Percentiles rank a stretch among this genome's conserved stretches.
Evolutionary conservation across 2,113 vertebrate species (phyloP).

Genomic region (Alligator mississippiensis): DNA sequence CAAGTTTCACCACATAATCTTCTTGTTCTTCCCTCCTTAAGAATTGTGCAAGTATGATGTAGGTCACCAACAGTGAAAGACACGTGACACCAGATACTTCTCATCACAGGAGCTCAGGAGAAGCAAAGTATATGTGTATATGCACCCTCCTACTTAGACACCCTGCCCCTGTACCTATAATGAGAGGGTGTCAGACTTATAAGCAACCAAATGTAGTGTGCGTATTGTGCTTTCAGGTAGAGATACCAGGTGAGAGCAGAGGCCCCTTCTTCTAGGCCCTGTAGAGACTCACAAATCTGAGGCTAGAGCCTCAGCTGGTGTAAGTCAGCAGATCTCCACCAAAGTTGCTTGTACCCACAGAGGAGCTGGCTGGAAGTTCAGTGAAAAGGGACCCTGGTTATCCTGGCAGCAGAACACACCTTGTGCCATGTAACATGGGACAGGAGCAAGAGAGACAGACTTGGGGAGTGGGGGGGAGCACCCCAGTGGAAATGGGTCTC

Average conservation of each 20-base stretch:
- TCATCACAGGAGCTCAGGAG: not conserved
- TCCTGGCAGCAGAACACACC: not conserved
- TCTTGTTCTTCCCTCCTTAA: not conserved
- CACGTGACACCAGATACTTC: not conserved
- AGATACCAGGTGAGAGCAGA: not conserved
- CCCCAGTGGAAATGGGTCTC: not conserved
- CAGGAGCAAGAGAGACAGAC: not conserved
- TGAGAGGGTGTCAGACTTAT: not conserved
- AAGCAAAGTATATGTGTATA: not conserved
- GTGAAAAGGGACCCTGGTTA: not conserved
- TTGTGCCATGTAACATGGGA: not conserved
- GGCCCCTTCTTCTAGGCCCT: not conserved
- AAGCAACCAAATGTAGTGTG: not conserved
- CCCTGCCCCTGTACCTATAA: not conserved
- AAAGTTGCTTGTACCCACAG: not conserved
- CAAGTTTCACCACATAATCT: slow-evolving; percentile 53
- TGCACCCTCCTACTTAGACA: not conserved
- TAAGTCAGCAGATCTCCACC: not conserved
- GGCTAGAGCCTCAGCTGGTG: not conserved
- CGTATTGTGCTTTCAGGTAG: not conserved
- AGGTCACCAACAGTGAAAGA: slow-evolving; percentile 43
- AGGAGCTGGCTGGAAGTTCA: not conserved
- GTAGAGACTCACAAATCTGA: not conserved
- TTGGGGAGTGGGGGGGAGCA: not conserved
- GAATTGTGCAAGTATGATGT: slow-evolving; percentile 57